Conservation (phyloP, 1,140 invertebrate species). For the Hypsibius dujardini region DNA sequence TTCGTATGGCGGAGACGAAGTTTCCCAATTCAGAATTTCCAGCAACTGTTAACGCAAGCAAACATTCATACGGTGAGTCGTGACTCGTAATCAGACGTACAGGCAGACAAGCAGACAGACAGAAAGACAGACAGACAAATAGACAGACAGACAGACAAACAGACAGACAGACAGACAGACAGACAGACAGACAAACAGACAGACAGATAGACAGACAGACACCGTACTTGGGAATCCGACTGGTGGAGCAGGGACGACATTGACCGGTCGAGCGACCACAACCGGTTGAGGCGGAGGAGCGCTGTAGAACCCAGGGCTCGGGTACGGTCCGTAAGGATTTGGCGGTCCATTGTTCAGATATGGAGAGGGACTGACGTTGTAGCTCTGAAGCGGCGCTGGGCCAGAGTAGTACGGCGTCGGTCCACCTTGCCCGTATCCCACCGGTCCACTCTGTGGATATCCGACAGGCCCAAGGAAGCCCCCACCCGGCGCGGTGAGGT, state of each 20-base stretch:
- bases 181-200: neutral
- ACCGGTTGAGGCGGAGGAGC: no score
- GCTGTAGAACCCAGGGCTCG: no score
- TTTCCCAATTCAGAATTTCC: neutral
- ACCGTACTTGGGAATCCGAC: neutral
- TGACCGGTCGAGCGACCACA: neutral
- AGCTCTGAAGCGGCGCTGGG: no score
- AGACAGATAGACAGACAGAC: neutral
- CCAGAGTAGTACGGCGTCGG: neutral
- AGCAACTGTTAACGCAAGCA: neutral
- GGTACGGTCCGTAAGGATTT: no score
- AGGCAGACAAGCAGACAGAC: neutral
- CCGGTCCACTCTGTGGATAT: neutral
- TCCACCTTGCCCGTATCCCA: neutral
- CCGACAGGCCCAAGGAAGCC: neutral
- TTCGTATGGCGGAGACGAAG: neutral
- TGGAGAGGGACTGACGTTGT: no score
- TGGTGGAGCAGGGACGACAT: neutral
- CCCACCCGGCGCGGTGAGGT: neutral
- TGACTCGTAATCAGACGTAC: neutral
- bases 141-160: neutral
- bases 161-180: no score
- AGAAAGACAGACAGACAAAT: neutral
- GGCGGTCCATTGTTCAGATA: no score
- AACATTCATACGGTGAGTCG: neutral